Percentiles rank a stretch among this genome's conserved stretches.
phyloP scores from a whole-genome alignment of 2,797 vertebrate genomes.

The Sarcoramphus papa region DNA sequence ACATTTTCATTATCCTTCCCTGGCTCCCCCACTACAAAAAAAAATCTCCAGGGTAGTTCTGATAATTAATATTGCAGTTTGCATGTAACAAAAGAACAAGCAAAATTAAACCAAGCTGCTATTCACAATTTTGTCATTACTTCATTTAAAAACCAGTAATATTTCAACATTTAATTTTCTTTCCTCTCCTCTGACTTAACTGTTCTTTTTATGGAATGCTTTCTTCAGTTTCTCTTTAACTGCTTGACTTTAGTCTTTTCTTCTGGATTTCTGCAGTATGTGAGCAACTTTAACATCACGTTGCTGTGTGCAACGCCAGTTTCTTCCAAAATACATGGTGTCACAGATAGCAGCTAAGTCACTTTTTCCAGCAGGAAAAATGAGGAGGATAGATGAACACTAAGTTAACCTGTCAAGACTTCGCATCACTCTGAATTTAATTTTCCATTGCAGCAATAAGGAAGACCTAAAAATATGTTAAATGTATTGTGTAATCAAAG shows the following conservation, averaged over 20 bases:
- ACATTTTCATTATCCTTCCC: neutral
- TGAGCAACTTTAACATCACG: fast-evolving
- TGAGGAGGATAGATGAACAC: neutral
- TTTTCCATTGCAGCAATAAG: neutral
- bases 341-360: neutral
- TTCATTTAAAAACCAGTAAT: neutral
- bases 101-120: neutral
- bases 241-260: neutral
- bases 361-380: neutral
- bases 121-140: neutral
- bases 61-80: too few species aligned
- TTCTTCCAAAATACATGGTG: neutral
- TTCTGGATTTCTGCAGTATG: neutral
- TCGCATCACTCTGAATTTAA: neutral
- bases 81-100: neutral
- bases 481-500: neutral
- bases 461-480: neutral
- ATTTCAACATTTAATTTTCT: neutral
- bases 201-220: neutral
- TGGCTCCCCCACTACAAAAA: neutral
- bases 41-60: neutral
- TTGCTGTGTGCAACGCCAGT: neutral
- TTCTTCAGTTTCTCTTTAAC: neutral
- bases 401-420: neutral
- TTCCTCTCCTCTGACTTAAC: neutral